Percentiles rank a stretch among this genome's conserved stretches.
phyloP scores from a whole-genome alignment of 2,888 invertebrate species.

The Meiosimyza platycephala region DNA sequence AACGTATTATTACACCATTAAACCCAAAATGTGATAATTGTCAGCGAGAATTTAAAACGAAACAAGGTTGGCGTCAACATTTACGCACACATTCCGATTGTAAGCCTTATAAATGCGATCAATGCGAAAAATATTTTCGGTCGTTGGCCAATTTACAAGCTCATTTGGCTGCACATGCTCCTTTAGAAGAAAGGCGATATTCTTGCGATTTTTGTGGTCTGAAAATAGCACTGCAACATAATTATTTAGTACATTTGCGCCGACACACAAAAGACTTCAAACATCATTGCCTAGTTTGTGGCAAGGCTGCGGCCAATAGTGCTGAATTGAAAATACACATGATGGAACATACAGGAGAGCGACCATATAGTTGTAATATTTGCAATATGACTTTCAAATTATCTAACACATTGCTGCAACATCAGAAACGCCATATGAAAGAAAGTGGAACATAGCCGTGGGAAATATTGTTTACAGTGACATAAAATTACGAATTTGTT shows the following conservation, averaged over 20 bases:
- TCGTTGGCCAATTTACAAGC: constrained; percentile 39
- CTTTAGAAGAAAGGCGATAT: constrained; percentile 37
- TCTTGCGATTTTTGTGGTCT: constrained; percentile 43
- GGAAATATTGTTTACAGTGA: no score
- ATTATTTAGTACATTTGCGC: constrained; percentile 43
- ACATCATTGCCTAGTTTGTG: constrained; percentile 40
- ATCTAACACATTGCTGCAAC: constrained; percentile 35
- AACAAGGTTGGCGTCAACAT: constrained; percentile 13
- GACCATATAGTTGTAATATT: constrained; percentile 39
- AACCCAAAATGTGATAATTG: constrained; percentile 14
- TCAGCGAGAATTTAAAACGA: constrained; percentile 15
- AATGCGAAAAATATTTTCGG: constrained; percentile 39
- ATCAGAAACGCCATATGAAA: constrained; percentile 30
- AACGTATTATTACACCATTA: neutral
- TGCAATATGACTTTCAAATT: constrained; percentile 41
- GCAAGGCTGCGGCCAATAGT: constrained; percentile 36
- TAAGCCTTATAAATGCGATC: constrained; percentile 34
- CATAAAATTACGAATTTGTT: no score
- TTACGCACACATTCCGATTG: constrained; percentile 10
- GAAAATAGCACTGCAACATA: constrained; percentile 41
- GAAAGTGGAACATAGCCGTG: neutral
- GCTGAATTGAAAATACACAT: constrained; percentile 40
- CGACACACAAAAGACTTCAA: constrained; percentile 39
- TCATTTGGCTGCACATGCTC: constrained; percentile 40
- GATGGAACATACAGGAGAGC: constrained; percentile 43